Evolutionary conservation across 2,888 invertebrate species (phyloP).

Genomic region (Dinocampus coccinellae): DNA sequence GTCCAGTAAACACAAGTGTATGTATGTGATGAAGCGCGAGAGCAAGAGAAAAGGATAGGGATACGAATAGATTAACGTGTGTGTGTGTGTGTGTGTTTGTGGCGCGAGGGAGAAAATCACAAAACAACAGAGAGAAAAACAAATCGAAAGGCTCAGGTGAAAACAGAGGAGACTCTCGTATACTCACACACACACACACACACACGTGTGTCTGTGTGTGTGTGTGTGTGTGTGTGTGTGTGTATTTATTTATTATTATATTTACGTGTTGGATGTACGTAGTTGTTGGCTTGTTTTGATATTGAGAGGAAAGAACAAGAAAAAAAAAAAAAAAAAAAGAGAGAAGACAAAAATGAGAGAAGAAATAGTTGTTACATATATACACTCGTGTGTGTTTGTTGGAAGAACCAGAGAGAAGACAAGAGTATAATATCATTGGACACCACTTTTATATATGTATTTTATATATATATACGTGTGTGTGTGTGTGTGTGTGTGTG

Average conservation of each 20-base stretch:
- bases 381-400: not conserved
- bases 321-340: too few relatives aligned
- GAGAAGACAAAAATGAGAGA: too few relatives aligned
- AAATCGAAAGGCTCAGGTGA: slow-evolving; percentile 41
- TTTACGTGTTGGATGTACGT: not conserved
- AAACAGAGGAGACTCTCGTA: slow-evolving; percentile 32
- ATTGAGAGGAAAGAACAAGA: too few relatives aligned
- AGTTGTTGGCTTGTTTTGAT: not conserved
- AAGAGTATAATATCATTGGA: not conserved
- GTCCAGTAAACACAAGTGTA: slow-evolving; percentile 23
- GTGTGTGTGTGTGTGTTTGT: slow-evolving; percentile 23
- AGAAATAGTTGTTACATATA: slow-evolving; percentile 1
- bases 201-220: not conserved
- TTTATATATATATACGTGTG: not conserved
- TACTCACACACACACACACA: not conserved
- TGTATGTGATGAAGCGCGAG: too few relatives aligned
- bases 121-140: slow-evolving; percentile 32
- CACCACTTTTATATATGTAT: not conserved
- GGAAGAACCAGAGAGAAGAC: not conserved
- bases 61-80: too few relatives aligned
- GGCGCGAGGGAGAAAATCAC: slow-evolving; percentile 21
- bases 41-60: too few relatives aligned
- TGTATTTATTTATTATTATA: too few relatives aligned
- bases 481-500: not conserved
- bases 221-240: not conserved